Evolutionary conservation across 2,113 vertebrate species (phyloP).

Genomic region (Aphyosemion australe): DNA sequence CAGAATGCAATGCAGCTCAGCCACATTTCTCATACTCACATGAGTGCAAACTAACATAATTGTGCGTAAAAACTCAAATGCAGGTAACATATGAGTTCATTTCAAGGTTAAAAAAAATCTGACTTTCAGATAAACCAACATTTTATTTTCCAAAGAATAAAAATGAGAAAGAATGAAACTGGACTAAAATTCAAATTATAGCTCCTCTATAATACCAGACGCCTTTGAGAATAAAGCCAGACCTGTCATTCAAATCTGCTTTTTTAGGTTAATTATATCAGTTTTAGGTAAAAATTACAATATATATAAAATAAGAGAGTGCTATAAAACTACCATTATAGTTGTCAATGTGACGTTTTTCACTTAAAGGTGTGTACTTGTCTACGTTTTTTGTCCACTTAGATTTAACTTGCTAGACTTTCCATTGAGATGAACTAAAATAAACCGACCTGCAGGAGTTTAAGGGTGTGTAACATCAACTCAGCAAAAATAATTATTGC

Average conservation of each 20-base stretch:
- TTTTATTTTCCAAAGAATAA: too few species aligned
- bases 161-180: too few species aligned
- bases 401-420: constrained; percentile 6
- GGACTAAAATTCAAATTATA: constrained; percentile 11
- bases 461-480: constrained; percentile 37
- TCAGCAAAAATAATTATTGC: constrained; percentile 27
- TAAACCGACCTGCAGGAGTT: constrained; percentile 56
- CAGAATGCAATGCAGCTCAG: constrained; percentile 40
- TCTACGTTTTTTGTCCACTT: too few species aligned
- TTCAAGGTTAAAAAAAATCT: too few species aligned
- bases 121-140: too few species aligned
- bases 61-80: neutral
- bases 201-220: constrained; percentile 15
- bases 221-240: constrained; percentile 5
- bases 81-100: constrained; percentile 15
- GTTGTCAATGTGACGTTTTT: too few species aligned
- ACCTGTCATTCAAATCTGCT: too few species aligned
- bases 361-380: too few species aligned
- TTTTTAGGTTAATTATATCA: neutral
- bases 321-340: too few species aligned
- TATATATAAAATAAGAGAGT: too few species aligned
- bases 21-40: constrained; percentile 52
- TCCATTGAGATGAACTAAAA: constrained; percentile 43
- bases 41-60: constrained; percentile 7
- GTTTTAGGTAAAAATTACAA: too few species aligned